phyloP scores from a whole-genome alignment of 2,113 vertebrate species.

The Pomatostomus ruficeps region DNA sequence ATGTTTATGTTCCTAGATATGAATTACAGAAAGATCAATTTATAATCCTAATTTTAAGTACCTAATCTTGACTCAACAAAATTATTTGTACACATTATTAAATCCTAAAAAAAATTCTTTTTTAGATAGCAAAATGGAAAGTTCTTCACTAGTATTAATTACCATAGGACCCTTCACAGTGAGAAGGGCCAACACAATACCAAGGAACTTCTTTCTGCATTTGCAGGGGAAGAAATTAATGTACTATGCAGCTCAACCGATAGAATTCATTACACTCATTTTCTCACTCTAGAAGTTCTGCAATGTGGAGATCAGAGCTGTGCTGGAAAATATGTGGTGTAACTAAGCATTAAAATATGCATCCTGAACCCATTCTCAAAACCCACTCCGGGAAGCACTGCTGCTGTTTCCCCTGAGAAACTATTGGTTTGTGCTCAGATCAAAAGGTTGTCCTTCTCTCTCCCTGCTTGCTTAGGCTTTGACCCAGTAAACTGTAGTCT shows the following conservation, averaged over 20 bases:
- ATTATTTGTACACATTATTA: neutral
- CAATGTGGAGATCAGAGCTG: neutral
- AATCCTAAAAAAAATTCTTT: neutral
- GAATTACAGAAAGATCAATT: neutral
- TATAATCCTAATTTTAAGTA: neutral
- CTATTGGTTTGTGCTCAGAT: neutral
- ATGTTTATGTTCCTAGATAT: neutral
- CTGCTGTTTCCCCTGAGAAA: neutral
- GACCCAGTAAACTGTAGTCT: neutral
- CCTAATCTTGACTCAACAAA: neutral
- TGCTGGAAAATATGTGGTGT: neutral
- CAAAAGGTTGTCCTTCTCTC: neutral
- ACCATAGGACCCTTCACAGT: neutral
- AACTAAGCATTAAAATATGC: neutral
- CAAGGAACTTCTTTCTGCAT: neutral
- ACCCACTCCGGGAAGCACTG: neutral
- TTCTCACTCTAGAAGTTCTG: neutral
- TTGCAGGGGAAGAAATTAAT: neutral
- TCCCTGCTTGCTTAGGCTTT: neutral
- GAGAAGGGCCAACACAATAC: neutral
- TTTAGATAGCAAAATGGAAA: neutral
- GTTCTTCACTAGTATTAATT: neutral
- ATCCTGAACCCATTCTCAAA: neutral
- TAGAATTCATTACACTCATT: neutral
- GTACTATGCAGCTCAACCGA: neutral